A percentile compares a stretch with the other conserved stretches of the same genome.
Conservation (phyloP, 1,140 invertebrate species). For the Bradynema listronoti region DNA sequence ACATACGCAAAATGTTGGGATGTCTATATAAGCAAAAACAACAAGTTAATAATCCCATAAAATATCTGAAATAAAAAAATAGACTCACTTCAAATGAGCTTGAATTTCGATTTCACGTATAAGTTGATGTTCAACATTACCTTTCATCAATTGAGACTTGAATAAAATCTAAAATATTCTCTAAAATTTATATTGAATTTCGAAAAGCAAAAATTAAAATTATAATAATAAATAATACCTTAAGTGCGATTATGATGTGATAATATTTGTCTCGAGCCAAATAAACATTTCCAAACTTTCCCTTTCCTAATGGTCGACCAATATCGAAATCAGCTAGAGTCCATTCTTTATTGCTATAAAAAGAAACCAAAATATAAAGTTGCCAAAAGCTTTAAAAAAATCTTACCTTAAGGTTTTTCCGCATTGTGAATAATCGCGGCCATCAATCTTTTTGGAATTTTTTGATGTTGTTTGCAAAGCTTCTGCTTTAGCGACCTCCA, state of each 20-base stretch:
- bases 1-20: constrained; percentile 78
- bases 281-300: constrained; percentile 85
- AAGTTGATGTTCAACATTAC: constrained; percentile 72
- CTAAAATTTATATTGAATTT: not conserved
- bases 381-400: constrained; percentile 1
- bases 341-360: constrained; percentile 20
- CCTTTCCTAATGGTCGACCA: constrained; percentile 73
- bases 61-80: not conserved
- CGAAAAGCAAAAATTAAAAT: not conserved
- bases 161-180: constrained; percentile 63
- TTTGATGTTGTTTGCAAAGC: no score
- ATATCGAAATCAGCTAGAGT: constrained; percentile 67
- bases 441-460: no score
- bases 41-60: not conserved
- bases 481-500: no score
- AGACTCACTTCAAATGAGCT: constrained; percentile 66
- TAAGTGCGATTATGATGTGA: constrained; percentile 76
- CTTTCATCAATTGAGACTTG: constrained; percentile 72
- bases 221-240: constrained; percentile 22
- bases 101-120: constrained; percentile 92
- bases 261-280: constrained; percentile 76
- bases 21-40: constrained; percentile 65
- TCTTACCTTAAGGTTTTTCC: constrained; percentile 24
- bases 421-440: constrained; percentile 19
- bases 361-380: not conserved